Conservation (phyloP, 1,140 invertebrate genomes). For the Heterodera schachtii region DNA sequence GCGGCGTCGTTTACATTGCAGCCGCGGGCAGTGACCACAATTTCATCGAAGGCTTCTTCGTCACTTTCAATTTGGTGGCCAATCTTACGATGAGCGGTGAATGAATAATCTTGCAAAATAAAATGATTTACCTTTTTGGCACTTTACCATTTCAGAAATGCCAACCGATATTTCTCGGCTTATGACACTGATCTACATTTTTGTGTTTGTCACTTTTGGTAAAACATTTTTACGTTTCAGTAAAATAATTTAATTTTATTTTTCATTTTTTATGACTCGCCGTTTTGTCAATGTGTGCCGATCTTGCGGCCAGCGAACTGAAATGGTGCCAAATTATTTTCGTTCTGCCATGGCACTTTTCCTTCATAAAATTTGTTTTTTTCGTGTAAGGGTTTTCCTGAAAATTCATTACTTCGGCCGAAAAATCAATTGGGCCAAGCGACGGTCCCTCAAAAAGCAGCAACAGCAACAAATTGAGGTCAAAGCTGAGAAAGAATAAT, state of each 20-base stretch:
- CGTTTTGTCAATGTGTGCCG: conserved; percentile 64
- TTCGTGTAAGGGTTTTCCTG: conserved; percentile 47
- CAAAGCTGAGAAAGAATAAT: too few relatives aligned
- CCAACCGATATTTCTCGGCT: conserved; percentile 59
- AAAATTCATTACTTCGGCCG: conserved; percentile 65
- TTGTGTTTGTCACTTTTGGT: conserved; percentile 64
- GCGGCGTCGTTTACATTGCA: conserved; percentile 63
- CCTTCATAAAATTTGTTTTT: neutral
- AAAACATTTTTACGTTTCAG: neutral
- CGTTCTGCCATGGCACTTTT: neutral
- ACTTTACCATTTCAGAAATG: conserved; percentile 43
- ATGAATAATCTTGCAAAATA: neutral
- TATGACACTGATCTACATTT: conserved; percentile 62
- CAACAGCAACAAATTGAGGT: conserved; percentile 53
- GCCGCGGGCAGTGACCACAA: conserved; percentile 44
- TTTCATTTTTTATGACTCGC: conserved; percentile 52
- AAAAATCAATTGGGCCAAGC: conserved; percentile 64
- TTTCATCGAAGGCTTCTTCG: conserved; percentile 56
- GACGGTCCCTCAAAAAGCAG: conserved; percentile 44
- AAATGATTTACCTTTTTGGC: neutral
- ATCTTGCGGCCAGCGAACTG: conserved; percentile 59
- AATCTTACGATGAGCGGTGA: conserved; percentile 61
- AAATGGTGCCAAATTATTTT: conserved; percentile 45
- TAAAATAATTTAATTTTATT: conserved; percentile 20
- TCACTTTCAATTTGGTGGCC: conserved; percentile 64